Conservation (phyloP, 1,140 invertebrate species). For the Dinoponera quadriceps region DNA sequence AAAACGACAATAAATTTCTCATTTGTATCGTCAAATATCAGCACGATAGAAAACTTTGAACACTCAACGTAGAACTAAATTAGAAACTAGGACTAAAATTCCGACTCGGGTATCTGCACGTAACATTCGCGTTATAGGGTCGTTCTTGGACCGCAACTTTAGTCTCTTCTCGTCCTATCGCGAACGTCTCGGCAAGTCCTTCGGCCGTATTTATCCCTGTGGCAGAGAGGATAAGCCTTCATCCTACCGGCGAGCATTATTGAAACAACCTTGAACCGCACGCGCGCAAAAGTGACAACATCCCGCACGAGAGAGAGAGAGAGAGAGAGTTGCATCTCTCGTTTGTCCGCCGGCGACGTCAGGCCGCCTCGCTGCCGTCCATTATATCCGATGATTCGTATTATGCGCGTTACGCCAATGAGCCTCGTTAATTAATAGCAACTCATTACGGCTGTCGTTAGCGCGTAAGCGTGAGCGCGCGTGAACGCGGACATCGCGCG, state of each 20-base stretch:
- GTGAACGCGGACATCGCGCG: constrained; percentile 42
- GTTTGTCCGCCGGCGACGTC: constrained; percentile 27
- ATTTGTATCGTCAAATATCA: no score
- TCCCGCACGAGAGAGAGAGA: background rate
- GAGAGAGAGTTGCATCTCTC: constrained; percentile 27
- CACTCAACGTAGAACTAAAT: no score
- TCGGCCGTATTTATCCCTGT: background rate
- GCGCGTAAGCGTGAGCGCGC: background rate
- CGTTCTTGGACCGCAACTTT: no score
- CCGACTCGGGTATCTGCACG: no score
- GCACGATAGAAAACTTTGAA: no score
- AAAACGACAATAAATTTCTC: no score
- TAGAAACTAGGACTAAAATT: no score
- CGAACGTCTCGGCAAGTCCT: background rate
- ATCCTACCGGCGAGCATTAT: background rate
- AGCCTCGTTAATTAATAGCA: constrained; percentile 62
- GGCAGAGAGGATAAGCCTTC: background rate
- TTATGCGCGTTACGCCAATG: constrained; percentile 58
- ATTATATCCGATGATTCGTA: constrained; percentile 55
- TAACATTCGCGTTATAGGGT: no score
- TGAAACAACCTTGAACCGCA: constrained; percentile 20
- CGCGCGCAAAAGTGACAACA: constrained; percentile 28
- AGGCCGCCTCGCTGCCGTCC: constrained; percentile 29
- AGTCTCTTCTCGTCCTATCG: background rate
- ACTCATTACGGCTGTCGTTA: constrained; percentile 58